These are phyloP conservation scores for Tragelaphus strepsiceros DNA, from an alignment of 2,113 vertebrate species.

Conservation along the genomic window DNA sequence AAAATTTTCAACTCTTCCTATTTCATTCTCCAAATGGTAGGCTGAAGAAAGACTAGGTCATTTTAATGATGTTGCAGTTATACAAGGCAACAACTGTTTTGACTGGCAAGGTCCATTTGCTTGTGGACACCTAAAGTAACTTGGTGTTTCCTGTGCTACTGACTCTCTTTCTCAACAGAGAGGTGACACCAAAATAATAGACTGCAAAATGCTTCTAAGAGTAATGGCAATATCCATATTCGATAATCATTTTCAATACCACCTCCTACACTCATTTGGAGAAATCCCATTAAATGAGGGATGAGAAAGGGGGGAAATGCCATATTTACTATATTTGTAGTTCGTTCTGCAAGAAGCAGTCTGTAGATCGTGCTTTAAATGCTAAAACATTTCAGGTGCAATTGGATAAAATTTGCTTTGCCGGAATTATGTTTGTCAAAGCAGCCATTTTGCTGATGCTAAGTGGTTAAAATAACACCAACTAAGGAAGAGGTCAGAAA, in stretches of 20 bases:
- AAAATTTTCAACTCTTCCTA: background rate
- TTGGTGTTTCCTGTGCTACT: slow-evolving; percentile 61
- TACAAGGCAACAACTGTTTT: slow-evolving; percentile 54
- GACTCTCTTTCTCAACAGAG: slow-evolving; percentile 10
- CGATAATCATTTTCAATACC: background rate
- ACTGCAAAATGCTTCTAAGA: background rate
- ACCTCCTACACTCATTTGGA: background rate
- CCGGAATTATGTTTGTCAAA: slow-evolving; percentile 10
- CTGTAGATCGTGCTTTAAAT: background rate
- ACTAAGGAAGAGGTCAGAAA: background rate
- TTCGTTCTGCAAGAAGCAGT: background rate
- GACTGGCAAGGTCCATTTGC: slow-evolving; percentile 42
- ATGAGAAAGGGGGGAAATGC: background rate
- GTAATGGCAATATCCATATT: background rate
- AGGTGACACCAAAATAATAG: background rate
- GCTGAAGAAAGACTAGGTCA: slow-evolving; percentile 42
- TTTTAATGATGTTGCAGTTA: slow-evolving; percentile 53
- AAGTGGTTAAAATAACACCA: slow-evolving; percentile 33
- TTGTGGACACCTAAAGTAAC: slow-evolving; percentile 43
- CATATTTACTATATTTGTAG: background rate
- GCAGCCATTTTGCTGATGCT: background rate
- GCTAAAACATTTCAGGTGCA: background rate
- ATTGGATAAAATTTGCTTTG: background rate
- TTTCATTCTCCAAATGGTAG: slow-evolving; percentile 23
- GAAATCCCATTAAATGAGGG: background rate